Evolutionary conservation across 2,113 vertebrate species (phyloP).

Genomic region (Epinephelus cyanopodus): DNA sequence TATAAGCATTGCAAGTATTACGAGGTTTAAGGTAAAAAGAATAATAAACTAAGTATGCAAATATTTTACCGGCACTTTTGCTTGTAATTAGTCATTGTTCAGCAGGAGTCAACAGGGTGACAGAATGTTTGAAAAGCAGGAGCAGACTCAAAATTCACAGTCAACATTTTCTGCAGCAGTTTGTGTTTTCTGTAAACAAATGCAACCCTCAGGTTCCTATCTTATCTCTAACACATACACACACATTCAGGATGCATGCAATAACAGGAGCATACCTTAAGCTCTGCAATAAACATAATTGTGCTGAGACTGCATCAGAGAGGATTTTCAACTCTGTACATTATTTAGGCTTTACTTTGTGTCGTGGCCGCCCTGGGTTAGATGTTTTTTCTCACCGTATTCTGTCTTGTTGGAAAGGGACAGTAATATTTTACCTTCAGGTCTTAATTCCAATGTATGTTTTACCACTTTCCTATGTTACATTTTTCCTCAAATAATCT

Average conservation of each 20-base stretch:
- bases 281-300: not conserved
- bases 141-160: not conserved
- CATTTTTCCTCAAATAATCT: not conserved
- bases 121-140: constrained; percentile 1
- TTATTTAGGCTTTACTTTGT: not conserved
- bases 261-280: not conserved
- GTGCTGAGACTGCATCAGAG: not conserved
- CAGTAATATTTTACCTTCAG: not conserved
- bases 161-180: not conserved
- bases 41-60: not conserved
- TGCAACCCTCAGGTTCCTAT: not conserved
- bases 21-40: too few species aligned
- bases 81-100: not conserved
- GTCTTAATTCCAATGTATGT: not conserved
- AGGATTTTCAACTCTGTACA: not conserved
- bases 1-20: too few species aligned
- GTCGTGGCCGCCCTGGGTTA: not conserved
- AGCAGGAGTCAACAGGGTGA: not conserved
- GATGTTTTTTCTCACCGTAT: not conserved
- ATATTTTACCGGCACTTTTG: not conserved
- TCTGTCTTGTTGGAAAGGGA: not conserved
- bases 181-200: constrained; percentile 28
- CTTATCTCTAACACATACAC: constrained; percentile 2
- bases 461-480: not conserved
- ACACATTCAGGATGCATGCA: not conserved